Base-by-base conservation (phyloP, 1,140 invertebrate species). In the Drosophila simulans region DNA sequence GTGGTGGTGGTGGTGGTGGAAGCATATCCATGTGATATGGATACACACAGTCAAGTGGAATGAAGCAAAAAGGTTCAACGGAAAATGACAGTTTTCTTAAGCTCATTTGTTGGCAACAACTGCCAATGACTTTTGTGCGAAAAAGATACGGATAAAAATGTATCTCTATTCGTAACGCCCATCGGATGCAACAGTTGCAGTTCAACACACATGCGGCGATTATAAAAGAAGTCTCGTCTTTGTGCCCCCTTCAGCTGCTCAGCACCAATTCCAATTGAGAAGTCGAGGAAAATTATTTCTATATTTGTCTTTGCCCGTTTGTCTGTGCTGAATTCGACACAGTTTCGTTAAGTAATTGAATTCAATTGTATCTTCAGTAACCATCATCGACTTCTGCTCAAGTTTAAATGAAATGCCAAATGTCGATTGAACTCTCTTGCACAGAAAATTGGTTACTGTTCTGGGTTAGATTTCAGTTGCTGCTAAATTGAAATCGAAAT, bases 21-120 rank as follows among this genome's bases (percentile, higher is more conserved):
- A 31, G 7, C 7, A 31, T 10, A 31, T 31, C 31, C 49, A 65
- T 71, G 74, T 78, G 52, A 70, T 57, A 43, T 45, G 66, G 68
- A 49, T 77, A 65, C 45, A 43, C 22, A 72, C 46, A 58, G 68
- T 62, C 73, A 88, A 86, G 84, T 89, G 80, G 76, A 84, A 80
- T 89, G 84, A 80, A 80, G 80, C 72, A 64, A 70, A 66, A 80
- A 71, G 84, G 79, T 69, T 75, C 72, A 74, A 80, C 74, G 76
- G 79, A 77, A 89, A 89, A 80, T 89, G 84, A 89, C 84, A 89
- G 84, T 89, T 77, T 89, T 58, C 75, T 77, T 82, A 79, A 88
- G 83, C 74, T 69, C 77, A 86, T 86, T 85, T 85, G 68, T 78
- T 77, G 40, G 48, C 39, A 68, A 56, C 75, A 60, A 63, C 72